A percentile compares a stretch with the other conserved stretches of the same genome.
phyloP scores from a whole-genome alignment of 2,797 vertebrate species.

The Protonibea diacanthus region DNA sequence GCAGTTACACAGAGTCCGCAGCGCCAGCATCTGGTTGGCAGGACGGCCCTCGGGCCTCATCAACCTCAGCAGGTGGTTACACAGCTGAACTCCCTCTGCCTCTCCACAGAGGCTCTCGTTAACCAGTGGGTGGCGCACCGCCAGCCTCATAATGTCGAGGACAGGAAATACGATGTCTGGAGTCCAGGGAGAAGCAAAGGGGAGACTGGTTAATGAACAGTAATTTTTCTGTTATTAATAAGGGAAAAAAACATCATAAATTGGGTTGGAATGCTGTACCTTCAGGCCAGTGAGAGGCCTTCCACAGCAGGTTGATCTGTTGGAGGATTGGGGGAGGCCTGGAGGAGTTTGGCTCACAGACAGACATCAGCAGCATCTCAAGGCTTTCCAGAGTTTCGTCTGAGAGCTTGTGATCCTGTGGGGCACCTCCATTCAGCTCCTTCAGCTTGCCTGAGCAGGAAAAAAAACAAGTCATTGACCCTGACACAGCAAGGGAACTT shows the following conservation, averaged over 20 bases:
- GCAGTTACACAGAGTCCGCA: slow-evolving; percentile 97
- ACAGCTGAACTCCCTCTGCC: slow-evolving; percentile 91
- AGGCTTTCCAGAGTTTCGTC: slow-evolving; percentile 90
- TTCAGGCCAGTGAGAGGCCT: slow-evolving; percentile 95
- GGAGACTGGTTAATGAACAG: neutral
- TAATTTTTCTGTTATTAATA: neutral
- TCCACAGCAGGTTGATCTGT: slow-evolving; percentile 93
- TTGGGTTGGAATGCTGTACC: slow-evolving; percentile 78
- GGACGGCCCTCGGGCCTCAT: slow-evolving; percentile 91
- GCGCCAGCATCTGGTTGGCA: slow-evolving; percentile 96
- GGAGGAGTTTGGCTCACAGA: slow-evolving; percentile 81
- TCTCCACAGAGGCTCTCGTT: slow-evolving; percentile 94
- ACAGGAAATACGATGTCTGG: slow-evolving; percentile 97
- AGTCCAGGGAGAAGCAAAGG: slow-evolving; percentile 7
- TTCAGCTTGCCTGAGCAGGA: slow-evolving; percentile 91
- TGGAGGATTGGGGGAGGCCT: slow-evolving; percentile 87
- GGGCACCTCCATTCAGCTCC: slow-evolving; percentile 91
- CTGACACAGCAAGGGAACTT: neutral
- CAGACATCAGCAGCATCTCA: slow-evolving; percentile 86
- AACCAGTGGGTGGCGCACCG: slow-evolving; percentile 93
- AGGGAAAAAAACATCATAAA: neutral
- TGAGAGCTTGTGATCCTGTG: slow-evolving; percentile 90
- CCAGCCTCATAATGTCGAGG: slow-evolving; percentile 95
- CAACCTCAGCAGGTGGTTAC: slow-evolving; percentile 92
- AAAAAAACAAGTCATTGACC: slow-evolving; percentile 21